phyloP scores from a whole-genome alignment of 2,888 invertebrate genomes.

The Prosapia bicincta region DNA sequence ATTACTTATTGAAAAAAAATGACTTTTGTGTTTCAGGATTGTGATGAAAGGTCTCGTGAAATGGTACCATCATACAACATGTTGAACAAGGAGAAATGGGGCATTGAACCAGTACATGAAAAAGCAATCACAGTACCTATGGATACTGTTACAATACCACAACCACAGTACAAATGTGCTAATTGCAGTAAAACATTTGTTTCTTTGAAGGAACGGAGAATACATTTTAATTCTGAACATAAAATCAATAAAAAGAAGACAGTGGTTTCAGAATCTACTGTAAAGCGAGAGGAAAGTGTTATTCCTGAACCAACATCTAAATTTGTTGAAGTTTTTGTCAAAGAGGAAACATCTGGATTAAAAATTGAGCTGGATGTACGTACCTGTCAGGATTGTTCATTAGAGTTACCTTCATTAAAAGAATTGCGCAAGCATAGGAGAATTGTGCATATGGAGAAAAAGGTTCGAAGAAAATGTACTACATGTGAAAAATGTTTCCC shows the following conservation, averaged over 20 bases:
- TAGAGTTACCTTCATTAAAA: conserved; percentile 31
- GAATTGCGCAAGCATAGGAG: conserved; percentile 27
- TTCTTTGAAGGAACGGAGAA: conserved; percentile 60
- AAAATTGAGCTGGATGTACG: conserved; percentile 10
- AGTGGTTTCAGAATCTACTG: not conserved
- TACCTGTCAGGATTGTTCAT: conserved; percentile 34
- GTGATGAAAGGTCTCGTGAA: not conserved
- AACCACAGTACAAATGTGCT: conserved; percentile 48
- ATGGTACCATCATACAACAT: not conserved
- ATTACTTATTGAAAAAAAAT: no score
- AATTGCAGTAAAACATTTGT: conserved; percentile 57
- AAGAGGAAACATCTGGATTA: conserved; percentile 13
- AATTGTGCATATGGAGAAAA: conserved; percentile 39
- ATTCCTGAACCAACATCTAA: not conserved
- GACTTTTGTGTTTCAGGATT: not conserved
- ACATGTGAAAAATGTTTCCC: conserved; percentile 65
- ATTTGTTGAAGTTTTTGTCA: not conserved
- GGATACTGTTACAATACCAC: not conserved
- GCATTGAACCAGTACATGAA: not conserved
- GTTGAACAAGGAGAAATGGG: not conserved
- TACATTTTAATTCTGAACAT: conserved; percentile 47
- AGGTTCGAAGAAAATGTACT: conserved; percentile 49
- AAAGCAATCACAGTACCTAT: not conserved
- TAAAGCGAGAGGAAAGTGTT: not conserved
- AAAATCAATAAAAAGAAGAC: not conserved